These are phyloP conservation scores for Zhuqinia jingwanae DNA, from an alignment of 2,888 invertebrate genomes.

Conservation along the genomic window DNA sequence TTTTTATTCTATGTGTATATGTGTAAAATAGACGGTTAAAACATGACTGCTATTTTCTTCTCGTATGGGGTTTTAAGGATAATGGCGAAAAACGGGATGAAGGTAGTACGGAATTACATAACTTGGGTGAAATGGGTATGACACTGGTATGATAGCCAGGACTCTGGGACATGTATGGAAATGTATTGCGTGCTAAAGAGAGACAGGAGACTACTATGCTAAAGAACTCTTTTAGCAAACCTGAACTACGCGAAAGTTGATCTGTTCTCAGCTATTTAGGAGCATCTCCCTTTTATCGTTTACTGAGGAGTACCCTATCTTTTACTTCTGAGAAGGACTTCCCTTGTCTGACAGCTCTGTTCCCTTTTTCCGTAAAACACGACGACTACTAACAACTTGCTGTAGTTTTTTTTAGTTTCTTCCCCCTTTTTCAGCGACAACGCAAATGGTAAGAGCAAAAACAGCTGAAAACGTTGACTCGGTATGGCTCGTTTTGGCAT, in stretches of 20 bases:
- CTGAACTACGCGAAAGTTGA: constrained; percentile 55
- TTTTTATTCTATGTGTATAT: no score
- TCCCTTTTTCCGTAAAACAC: no score
- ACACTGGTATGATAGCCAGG: neutral
- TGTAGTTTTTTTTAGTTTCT: constrained; percentile 9
- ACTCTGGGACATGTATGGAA: neutral
- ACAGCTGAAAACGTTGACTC: constrained; percentile 47
- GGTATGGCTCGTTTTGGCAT: constrained; percentile 43
- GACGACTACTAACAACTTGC: neutral
- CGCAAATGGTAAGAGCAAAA: neutral
- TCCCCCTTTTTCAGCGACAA: neutral
- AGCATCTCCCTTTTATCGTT: constrained; percentile 28
- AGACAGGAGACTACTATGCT: no score
- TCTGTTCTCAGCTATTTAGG: constrained; percentile 22
- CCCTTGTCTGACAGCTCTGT: no score
- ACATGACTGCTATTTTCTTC: no score
- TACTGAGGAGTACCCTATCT: no score
- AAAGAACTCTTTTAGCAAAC: constrained; percentile 32
- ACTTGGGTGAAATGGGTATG: neutral
- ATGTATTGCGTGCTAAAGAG: neutral
- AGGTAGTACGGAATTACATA: no score
- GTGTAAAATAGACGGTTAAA: no score
- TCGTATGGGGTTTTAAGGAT: no score
- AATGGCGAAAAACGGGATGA: no score
- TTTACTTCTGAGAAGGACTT: no score